Evolutionary conservation across 2,113 vertebrate genomes (phyloP), one percentile per base, ranked within the genome.

Genomic region (Struthio camelus): DNA sequence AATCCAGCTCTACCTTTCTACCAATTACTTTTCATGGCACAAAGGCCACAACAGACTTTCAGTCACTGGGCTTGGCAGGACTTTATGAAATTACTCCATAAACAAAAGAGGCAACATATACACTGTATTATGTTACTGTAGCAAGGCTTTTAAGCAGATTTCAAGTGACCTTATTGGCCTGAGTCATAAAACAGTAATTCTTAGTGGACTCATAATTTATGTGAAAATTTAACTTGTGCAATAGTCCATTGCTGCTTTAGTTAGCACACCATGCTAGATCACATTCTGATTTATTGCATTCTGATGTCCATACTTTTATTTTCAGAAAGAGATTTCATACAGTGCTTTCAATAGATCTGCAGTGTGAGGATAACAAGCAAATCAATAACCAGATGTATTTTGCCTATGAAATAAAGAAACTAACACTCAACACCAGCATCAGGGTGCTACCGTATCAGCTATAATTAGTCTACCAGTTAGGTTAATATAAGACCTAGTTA

Each of bases 91-190:
- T 82, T 67, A 70, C 30, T 80, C 76, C 27, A 79, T 64, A 54
- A 71, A 88, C 79, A 90, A 64, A 85, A 72, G 23, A 80, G 34
- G 12, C 18, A 84, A 82, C 23, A 75, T 59, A 92, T 11, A 86
- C 32, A 64, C 25, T 48, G 46, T 86, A 92, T 92, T 82, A 89
- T 17, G 25, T 92, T 96, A 92, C 73, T 27, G 15, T 81, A 94
- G 90, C 25, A 87, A 85, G 89, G n/a, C 48, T 86, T 92, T 85
- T 79, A 95, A 69, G 61, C n/a, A 69, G 59, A 88, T 84, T 48
- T 71, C 48, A 88, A 87, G 12, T 89, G 56, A 94, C 70, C 70
- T 80, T 91, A 50, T 7, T 50, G 77, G 70, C 53, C 62, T 25
- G 18, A 92, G 53, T 82, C 25, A 87, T 93, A 95, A 96, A 96